Conservation (phyloP, 2,797 vertebrate genomes). For the Mus minutoides region DNA sequence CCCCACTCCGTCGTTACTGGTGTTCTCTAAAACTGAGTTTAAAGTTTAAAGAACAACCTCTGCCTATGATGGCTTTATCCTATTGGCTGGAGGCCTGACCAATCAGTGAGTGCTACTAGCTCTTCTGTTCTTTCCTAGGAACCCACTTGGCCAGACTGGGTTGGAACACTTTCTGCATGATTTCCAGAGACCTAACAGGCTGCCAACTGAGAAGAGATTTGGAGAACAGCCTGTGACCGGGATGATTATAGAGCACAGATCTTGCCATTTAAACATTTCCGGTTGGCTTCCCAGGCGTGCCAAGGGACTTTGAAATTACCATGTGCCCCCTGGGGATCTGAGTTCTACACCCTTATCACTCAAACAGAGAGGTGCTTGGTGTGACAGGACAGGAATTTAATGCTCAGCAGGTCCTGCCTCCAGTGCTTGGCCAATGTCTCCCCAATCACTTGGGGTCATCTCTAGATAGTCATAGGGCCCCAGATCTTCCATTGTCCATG, state of each 20-base stretch:
- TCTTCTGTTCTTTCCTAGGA: constrained; percentile 8
- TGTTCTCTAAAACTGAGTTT: neutral
- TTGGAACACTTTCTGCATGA: neutral
- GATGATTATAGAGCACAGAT: constrained; percentile 70
- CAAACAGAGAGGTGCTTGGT: constrained; percentile 27
- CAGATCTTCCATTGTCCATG: neutral
- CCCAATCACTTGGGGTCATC: neutral
- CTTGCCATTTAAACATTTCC: constrained; percentile 58
- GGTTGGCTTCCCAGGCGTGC: constrained; percentile 47
- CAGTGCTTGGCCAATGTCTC: neutral
- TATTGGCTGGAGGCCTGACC: constrained; percentile 9
- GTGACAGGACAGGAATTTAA: neutral
- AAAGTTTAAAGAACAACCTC: neutral
- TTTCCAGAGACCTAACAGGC: constrained; percentile 40
- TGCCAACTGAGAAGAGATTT: neutral
- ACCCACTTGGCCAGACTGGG: constrained; percentile 21
- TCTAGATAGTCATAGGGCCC: neutral
- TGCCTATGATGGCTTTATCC: neutral
- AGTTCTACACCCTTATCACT: constrained; percentile 61
- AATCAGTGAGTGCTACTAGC: neutral
- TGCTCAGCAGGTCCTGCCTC: neutral
- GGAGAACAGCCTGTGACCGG: constrained; percentile 40
- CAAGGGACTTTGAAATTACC: constrained; percentile 58
- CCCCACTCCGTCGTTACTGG: neutral
- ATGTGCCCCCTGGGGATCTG: constrained; percentile 54